These are phyloP conservation scores for Monoplex corrugatus DNA, from an alignment of 2,888 invertebrate genomes.

Conservation along the genomic window DNA sequence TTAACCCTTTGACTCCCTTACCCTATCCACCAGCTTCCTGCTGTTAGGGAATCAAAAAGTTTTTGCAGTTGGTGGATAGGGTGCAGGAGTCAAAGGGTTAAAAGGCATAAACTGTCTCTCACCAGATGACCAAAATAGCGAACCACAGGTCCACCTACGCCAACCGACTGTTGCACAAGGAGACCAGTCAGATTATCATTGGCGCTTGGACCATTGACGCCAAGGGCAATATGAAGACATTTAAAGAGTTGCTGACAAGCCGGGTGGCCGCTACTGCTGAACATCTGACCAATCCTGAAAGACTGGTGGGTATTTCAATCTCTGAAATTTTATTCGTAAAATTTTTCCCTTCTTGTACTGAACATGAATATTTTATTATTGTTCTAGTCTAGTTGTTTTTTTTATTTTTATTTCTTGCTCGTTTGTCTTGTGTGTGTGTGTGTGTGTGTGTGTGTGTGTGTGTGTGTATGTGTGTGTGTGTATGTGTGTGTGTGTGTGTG, in stretches of 20 bases:
- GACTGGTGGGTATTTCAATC: conserved; percentile 50
- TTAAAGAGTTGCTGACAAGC: conserved; percentile 54
- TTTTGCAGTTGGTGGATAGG: no score
- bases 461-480: neutral
- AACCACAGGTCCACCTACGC: conserved; percentile 60
- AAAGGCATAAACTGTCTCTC: neutral
- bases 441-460: neutral
- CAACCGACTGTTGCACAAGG: conserved; percentile 58
- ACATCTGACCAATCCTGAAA: conserved; percentile 55
- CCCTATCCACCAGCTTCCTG: no score
- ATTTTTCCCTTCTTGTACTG: neutral
- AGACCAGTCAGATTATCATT: conserved; percentile 60
- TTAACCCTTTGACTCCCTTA: no score
- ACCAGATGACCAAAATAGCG: conserved; percentile 56
- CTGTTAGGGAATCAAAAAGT: no score
- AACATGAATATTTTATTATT: neutral
- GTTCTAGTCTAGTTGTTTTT: no score
- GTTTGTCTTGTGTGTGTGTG: neutral
- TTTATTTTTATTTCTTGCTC: no score
- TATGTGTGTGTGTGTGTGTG: neutral
- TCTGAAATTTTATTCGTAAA: no score
- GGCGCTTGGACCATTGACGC: conserved; percentile 59
- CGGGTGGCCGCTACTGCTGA: conserved; percentile 60
- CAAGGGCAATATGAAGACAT: conserved; percentile 50
- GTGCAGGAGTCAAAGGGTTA: no score